Evolutionary conservation across 1,140 invertebrate species (phyloP).

Genomic region (Bombus sylvicola): DNA sequence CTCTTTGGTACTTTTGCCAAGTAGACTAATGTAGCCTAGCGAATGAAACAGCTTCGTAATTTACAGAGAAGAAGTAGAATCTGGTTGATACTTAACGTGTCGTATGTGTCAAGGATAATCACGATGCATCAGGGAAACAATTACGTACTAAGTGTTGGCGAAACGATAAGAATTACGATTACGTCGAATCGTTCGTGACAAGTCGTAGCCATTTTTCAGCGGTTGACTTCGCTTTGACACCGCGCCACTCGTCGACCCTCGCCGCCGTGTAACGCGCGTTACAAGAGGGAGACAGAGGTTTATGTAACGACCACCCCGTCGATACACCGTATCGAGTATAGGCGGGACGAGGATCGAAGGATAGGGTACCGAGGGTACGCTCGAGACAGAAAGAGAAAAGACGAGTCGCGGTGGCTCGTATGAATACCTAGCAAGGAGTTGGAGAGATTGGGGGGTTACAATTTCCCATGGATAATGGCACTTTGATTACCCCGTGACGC

Average conservation of each 20-base stretch:
- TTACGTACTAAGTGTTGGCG: not conserved
- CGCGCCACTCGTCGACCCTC: conserved; percentile 70
- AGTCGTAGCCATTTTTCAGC: conserved; percentile 74
- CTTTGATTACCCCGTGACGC: conserved; percentile 81
- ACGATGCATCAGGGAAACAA: not conserved
- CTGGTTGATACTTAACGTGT: too few species aligned
- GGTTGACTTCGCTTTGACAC: conserved; percentile 78
- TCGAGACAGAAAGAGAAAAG: conserved; percentile 26
- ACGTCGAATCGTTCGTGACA: conserved; percentile 55
- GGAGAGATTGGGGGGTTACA: conserved; percentile 70
- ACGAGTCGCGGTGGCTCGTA: conserved; percentile 35
- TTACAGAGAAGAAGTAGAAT: too few species aligned
- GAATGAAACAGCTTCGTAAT: too few species aligned
- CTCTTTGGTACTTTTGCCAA: too few species aligned
- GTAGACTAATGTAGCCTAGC: too few species aligned
- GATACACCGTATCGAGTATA: conserved; percentile 31
- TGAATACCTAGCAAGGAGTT: conserved; percentile 39
- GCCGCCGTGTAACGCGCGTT: conserved; percentile 51
- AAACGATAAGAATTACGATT: conserved; percentile 20
- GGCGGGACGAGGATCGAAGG: conserved; percentile 1
- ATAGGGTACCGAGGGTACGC: not conserved
- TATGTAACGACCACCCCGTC: conserved; percentile 60
- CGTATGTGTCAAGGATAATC: not conserved
- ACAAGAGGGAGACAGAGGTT: conserved; percentile 55
- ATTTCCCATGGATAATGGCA: conserved; percentile 82